These are phyloP conservation scores for Bungarus multicinctus DNA, from an alignment of 2,113 vertebrate genomes.

Conservation along the genomic window DNA sequence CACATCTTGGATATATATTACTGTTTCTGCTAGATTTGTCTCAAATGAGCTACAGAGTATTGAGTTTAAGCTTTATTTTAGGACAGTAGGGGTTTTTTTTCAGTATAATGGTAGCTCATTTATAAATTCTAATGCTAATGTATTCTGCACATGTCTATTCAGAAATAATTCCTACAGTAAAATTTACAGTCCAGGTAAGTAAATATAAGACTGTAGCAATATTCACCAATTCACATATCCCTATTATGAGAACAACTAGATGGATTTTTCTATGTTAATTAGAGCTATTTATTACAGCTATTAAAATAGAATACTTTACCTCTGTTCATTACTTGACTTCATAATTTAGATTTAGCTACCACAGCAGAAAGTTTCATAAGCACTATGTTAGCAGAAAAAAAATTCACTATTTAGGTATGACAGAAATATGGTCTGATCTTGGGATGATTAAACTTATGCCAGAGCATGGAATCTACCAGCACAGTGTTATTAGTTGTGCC, in stretches of 20 bases:
- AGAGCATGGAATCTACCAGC: neutral
- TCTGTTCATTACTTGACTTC: neutral
- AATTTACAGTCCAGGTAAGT: neutral
- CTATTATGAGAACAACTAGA: neutral
- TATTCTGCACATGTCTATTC: neutral
- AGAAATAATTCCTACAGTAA: neutral
- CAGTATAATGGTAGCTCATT: constrained; percentile 30
- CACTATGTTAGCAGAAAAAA: neutral
- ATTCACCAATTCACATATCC: neutral
- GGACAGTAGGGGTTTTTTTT: constrained; percentile 29
- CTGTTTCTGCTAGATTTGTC: neutral
- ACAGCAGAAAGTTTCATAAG: neutral
- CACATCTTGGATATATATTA: constrained; percentile 1
- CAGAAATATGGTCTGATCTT: neutral
- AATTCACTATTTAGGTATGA: neutral
- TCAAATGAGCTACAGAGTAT: neutral
- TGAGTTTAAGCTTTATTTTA: constrained; percentile 29
- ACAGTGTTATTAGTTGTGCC: neutral
- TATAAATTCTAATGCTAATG: neutral
- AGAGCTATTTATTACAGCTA: neutral
- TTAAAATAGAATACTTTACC: constrained; percentile 4
- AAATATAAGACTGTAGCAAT: neutral
- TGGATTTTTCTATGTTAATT: constrained; percentile 14
- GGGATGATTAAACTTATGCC: neutral
- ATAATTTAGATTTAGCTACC: neutral